Base-by-base conservation (phyloP, 2,113 vertebrate species). In the Neomonachus schauinslandi region DNA sequence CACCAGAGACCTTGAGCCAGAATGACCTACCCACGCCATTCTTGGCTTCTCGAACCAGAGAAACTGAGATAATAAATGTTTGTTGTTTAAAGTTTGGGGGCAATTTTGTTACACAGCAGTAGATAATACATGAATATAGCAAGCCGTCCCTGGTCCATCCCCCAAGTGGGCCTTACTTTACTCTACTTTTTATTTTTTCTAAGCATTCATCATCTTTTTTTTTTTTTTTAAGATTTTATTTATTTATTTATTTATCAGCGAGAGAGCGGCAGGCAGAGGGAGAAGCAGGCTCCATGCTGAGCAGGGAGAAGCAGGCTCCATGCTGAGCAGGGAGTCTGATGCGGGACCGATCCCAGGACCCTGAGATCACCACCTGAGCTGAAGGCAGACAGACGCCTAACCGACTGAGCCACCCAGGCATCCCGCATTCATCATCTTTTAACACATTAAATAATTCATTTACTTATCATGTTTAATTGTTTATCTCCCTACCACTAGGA, bases 21-120 rank as follows among this genome's bases (percentile, higher is more conserved):
- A 89, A 69, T 53, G 53, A 65, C 26, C 63, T 21, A 53, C 36
- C 18, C 24, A 36, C 81, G 31, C 36, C 24, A 33, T 5, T 89
- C 85, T 21, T 95, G 84, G 88, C 80, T 88, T 92, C 79, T 85
- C 31, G 63, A 85, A n/a, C 8, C 26, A 86, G 7, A 92, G 76
- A 77, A 84, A 74, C 18, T 18, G 61, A 96, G 26, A 69, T 53
- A 46, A 84, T n/a, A 69, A 51, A 42, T 61, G 39, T 63, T 67
- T 57, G 21, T 36, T 69, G 88, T n/a, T 95, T 97, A 76, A 84
- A 94, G 8, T 91, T 53, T 88, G 93, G 53, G 72, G 21, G 82
- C 15, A 93, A 28, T 15, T 89, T 76, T 76, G 46, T 88, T 81
- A 76, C 4, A 31, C 13, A 82, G 31, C 21, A 71, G 67, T 82